Evolutionary conservation across 2,888 invertebrate genomes (phyloP).

Genomic region (Diaperis boleti): DNA sequence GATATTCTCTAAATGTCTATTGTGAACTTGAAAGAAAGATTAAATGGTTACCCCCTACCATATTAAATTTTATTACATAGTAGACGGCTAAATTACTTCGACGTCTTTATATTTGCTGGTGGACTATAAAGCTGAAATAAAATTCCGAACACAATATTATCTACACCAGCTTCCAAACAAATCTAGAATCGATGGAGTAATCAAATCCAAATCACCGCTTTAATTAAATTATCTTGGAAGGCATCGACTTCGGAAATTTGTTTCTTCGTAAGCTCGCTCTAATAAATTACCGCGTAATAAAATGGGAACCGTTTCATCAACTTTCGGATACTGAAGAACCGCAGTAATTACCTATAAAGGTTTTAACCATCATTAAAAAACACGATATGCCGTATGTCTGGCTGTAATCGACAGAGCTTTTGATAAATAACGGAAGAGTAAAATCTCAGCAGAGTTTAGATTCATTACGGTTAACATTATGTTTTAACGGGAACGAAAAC

Average conservation of each 20-base stretch:
- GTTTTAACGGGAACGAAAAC: slow-evolving; percentile 25
- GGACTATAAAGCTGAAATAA: too few species aligned
- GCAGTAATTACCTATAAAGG: background rate
- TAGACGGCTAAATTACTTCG: too few species aligned
- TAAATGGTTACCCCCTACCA: too few species aligned
- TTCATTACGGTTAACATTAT: slow-evolving; percentile 15
- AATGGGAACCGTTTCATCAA: background rate
- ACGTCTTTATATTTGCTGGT: too few species aligned
- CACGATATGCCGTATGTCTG: background rate
- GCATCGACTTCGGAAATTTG: slow-evolving; percentile 10
- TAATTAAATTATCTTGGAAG: slow-evolving; percentile 5
- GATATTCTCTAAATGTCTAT: too few species aligned
- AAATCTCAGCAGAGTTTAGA: too few species aligned
- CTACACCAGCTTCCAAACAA: background rate
- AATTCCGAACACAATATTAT: too few species aligned
- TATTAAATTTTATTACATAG: too few species aligned
- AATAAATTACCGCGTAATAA: background rate
- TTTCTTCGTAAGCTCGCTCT: background rate
- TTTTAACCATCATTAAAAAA: background rate
- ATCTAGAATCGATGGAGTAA: background rate
- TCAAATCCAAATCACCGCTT: background rate
- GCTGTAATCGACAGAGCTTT: slow-evolving; percentile 8
- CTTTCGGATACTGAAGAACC: background rate
- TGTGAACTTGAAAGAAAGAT: too few species aligned
- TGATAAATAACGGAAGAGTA: slow-evolving; percentile 12